Percentiles rank a stretch among this genome's conserved stretches.
Conservation (phyloP, 2,888 invertebrate species). For the Meteorus cinctellus region DNA sequence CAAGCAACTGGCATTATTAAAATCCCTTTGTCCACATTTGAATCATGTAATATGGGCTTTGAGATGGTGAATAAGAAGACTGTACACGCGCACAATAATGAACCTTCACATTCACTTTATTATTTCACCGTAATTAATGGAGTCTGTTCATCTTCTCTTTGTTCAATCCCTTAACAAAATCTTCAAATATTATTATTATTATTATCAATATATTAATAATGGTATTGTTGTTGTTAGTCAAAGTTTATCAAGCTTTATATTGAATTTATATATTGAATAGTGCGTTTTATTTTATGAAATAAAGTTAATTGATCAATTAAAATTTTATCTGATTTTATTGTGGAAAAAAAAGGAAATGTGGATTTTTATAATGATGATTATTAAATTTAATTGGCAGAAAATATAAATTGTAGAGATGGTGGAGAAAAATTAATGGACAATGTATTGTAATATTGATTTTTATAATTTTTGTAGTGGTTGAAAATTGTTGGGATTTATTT, state of each 20-base stretch:
- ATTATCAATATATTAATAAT: neutral
- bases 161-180: neutral
- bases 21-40: slow-evolving; percentile 12
- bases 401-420: too few relatives aligned
- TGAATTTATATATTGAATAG: neutral
- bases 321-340: neutral
- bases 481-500: too few relatives aligned
- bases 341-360: too few relatives aligned
- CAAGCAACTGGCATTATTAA: slow-evolving; percentile 6
- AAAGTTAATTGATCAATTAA: neutral
- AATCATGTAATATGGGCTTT: neutral
- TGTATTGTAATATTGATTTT: too few relatives aligned
- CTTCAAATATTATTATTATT: neutral
- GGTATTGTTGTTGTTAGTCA: neutral
- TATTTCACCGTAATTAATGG: slow-evolving; percentile 3
- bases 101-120: slow-evolving; percentile 7
- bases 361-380: too few relatives aligned
- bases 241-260: neutral
- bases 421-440: too few relatives aligned
- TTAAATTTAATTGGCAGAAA: too few relatives aligned
- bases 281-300: neutral
- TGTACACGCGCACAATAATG: slow-evolving; percentile 13
- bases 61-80: neutral
- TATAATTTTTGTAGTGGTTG: too few relatives aligned
- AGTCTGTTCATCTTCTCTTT: neutral